These are phyloP conservation scores for Xiphorhynchus erythropygius DNA, from an alignment of 2,797 vertebrate genomes.

Conservation along the genomic window DNA sequence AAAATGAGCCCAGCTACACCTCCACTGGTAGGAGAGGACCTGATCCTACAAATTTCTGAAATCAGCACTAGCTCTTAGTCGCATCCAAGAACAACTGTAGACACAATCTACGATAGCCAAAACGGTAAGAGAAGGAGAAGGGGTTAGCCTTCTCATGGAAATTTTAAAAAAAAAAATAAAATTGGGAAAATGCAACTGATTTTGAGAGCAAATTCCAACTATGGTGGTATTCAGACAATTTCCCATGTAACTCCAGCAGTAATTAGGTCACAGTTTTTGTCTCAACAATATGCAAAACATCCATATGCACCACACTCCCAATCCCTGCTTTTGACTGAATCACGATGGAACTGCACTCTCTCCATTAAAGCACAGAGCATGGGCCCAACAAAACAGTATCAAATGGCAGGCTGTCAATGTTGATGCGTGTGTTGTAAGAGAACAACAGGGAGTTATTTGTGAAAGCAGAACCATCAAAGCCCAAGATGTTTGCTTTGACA, in stretches of 20 bases:
- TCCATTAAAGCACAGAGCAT: not conserved
- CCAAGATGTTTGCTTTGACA: not conserved
- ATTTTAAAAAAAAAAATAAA: not conserved
- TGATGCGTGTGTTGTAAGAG: accelerated
- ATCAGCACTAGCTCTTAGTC: not conserved
- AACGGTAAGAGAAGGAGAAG: not conserved
- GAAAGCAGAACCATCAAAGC: not conserved
- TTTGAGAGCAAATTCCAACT: not conserved
- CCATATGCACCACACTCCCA: not conserved
- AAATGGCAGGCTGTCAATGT: not conserved
- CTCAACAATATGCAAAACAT: not conserved
- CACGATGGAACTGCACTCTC: not conserved
- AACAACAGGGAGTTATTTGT: not conserved
- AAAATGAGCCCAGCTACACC: not conserved
- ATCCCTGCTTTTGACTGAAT: not conserved
- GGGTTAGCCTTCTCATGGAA: accelerated
- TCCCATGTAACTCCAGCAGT: not conserved
- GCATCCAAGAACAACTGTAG: not conserved
- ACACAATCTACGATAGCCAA: not conserved
- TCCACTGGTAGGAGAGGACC: not conserved
- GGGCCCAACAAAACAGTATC: not conserved
- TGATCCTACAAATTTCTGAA: not conserved
- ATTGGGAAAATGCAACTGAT: not conserved
- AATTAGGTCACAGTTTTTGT: not conserved
- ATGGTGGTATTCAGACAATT: not conserved